These are phyloP conservation scores for Mixornis gularis DNA, from an alignment of 2,113 vertebrate genomes.

Conservation along the genomic window DNA sequence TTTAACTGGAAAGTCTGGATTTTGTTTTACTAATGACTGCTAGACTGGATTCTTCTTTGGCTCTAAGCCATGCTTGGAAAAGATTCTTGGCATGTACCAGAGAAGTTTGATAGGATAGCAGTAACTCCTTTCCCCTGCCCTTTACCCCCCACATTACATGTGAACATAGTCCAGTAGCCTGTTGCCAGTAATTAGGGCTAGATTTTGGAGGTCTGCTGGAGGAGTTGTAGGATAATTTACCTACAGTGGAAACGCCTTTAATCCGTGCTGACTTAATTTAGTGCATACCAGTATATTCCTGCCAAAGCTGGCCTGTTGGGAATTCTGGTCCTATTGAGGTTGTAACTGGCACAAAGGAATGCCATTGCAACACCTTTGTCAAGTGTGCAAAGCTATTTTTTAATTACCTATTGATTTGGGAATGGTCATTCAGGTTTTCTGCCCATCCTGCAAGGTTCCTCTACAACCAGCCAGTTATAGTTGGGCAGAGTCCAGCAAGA, in stretches of 20 bases:
- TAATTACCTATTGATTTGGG: not conserved
- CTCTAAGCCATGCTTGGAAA: not conserved
- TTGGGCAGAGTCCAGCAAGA: not conserved
- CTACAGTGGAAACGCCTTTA: not conserved
- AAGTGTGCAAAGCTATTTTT: not conserved
- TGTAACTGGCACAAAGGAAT: not conserved
- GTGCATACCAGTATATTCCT: not conserved
- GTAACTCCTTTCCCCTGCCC: not conserved
- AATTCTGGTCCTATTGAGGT: not conserved
- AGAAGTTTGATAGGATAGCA: not conserved
- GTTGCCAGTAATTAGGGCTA: not conserved
- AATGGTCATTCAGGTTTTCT: not conserved
- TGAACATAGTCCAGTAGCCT: not conserved
- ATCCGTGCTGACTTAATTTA: not conserved
- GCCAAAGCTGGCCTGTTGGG: not conserved
- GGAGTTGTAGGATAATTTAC: not conserved
- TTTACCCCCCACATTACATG: rapidly evolving
- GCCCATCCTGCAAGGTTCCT: not conserved
- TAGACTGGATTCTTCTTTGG: not conserved
- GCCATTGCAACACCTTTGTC: not conserved
- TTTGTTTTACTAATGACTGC: not conserved
- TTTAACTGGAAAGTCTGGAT: not conserved
- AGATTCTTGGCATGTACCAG: not conserved
- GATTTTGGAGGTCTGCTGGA: not conserved
- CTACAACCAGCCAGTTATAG: not conserved